Evolutionary conservation across 1,140 invertebrate genomes (phyloP).

Genomic region (Cephus cinctus): DNA sequence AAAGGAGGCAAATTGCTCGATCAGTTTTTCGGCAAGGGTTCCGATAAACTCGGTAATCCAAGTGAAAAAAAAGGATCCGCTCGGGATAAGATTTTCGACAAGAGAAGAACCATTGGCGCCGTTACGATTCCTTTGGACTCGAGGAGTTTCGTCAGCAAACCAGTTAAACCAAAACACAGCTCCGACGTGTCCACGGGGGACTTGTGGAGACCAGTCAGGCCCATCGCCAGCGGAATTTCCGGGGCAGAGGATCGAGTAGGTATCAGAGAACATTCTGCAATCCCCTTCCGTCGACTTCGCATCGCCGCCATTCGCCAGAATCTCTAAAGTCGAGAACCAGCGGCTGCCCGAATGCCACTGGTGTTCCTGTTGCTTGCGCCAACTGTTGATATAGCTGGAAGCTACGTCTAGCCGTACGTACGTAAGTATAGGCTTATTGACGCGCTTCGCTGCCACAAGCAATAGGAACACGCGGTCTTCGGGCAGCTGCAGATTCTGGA

Average conservation of each 20-base stretch:
- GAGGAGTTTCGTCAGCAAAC: constrained; percentile 66
- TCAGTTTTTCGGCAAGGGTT: constrained; percentile 44
- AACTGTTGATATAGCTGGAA: no score
- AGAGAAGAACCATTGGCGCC: constrained; percentile 65
- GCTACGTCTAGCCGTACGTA: no score
- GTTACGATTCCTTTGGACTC: constrained; percentile 71
- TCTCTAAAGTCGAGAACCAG: no score
- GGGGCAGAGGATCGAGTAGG: constrained; percentile 61
- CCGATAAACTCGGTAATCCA: constrained; percentile 32
- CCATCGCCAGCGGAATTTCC: constrained; percentile 65
- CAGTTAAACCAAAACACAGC: constrained; percentile 54
- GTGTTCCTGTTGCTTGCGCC: no score
- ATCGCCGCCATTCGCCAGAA: no score
- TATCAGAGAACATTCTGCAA: no score
- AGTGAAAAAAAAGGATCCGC: constrained; percentile 21
- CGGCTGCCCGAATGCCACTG: no score
- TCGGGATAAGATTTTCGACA: constrained; percentile 59
- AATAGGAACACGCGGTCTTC: no score
- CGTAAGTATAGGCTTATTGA: no score
- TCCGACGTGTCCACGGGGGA: constrained; percentile 69
- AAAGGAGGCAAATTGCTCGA: constrained; percentile 41
- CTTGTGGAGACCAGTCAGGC: constrained; percentile 71
- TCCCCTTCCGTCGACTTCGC: no score
- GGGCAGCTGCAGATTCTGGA: no score
- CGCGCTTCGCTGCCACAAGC: no score